Evolutionary conservation across 2,113 vertebrate genomes (phyloP).

Genomic region (Lycocorax pyrrhopterus): DNA sequence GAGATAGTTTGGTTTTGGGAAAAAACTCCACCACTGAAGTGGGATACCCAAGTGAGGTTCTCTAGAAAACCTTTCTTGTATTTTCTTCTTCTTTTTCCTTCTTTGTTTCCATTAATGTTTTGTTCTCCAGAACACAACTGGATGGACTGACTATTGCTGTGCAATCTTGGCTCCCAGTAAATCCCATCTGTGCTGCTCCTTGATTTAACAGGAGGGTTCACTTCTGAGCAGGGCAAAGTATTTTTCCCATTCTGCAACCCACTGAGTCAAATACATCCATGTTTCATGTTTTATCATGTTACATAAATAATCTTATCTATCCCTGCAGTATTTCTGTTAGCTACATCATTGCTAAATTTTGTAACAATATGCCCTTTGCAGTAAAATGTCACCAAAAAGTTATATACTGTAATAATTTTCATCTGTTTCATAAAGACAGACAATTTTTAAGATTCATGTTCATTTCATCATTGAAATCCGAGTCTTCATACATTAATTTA

Average conservation of each 20-base stretch:
- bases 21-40: not conserved
- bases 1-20: not conserved
- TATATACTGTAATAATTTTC: constrained; percentile 60
- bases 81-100: not conserved
- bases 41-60: not conserved
- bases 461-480: constrained; percentile 51
- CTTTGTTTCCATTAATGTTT: not conserved
- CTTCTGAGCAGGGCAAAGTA: not conserved
- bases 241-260: not conserved
- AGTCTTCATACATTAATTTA: constrained; percentile 66
- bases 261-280: not conserved
- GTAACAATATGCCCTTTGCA: constrained; percentile 62
- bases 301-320: constrained; percentile 52
- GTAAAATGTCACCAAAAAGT: constrained; percentile 68
- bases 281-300: constrained; percentile 44
- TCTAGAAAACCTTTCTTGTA: not conserved
- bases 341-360: constrained; percentile 52
- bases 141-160: not conserved
- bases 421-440: constrained; percentile 60
- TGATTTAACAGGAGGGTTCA: not conserved
- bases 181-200: not conserved
- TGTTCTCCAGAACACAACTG: not conserved
- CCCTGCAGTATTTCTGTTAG: constrained; percentile 27
- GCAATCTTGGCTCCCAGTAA: not conserved
- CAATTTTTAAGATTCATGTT: constrained; percentile 68